Evolutionary conservation across 2,888 invertebrate genomes (phyloP).

Genomic region (Leptarthrus brevirostris): DNA sequence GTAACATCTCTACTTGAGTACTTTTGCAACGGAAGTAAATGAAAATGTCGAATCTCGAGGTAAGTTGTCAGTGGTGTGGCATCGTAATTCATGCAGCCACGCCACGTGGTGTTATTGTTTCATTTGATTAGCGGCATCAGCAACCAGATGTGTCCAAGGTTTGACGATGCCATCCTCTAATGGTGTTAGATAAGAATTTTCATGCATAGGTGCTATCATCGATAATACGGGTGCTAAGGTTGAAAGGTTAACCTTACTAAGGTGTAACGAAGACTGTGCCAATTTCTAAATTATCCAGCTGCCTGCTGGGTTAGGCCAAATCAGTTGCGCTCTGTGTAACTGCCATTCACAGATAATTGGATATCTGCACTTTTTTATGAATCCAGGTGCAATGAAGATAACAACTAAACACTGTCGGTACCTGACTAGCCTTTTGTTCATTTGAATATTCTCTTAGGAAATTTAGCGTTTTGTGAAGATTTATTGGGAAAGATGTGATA

Average conservation of each 20-base stretch:
- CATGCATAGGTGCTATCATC: neutral
- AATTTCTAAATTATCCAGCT: conserved; percentile 13
- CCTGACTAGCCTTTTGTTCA: conserved; percentile 7
- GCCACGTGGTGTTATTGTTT: conserved; percentile 9
- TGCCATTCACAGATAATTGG: conserved; percentile 15
- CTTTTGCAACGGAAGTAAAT: conserved; percentile 35
- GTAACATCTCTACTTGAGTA: conserved; percentile 15
- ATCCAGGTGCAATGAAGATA: conserved; percentile 27
- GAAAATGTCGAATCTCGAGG: conserved; percentile 29
- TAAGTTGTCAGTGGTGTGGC: neutral
- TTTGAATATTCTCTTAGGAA: conserved; percentile 33
- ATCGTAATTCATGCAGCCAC: neutral
- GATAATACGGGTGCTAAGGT: neutral
- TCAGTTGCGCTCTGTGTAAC: neutral
- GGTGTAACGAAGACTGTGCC: conserved; percentile 10
- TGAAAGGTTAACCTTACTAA: conserved; percentile 25
- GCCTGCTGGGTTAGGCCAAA: conserved; percentile 21
- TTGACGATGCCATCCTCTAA: too few species aligned
- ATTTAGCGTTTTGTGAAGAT: conserved; percentile 24
- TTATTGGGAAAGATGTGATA: conserved; percentile 22
- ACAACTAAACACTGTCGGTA: conserved; percentile 16
- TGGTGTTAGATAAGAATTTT: too few species aligned
- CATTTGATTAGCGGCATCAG: neutral
- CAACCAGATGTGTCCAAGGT: neutral
- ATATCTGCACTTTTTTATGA: conserved; percentile 8